Conservation (phyloP, 2,113 vertebrate genomes). For the Clarias batrachus region DNA sequence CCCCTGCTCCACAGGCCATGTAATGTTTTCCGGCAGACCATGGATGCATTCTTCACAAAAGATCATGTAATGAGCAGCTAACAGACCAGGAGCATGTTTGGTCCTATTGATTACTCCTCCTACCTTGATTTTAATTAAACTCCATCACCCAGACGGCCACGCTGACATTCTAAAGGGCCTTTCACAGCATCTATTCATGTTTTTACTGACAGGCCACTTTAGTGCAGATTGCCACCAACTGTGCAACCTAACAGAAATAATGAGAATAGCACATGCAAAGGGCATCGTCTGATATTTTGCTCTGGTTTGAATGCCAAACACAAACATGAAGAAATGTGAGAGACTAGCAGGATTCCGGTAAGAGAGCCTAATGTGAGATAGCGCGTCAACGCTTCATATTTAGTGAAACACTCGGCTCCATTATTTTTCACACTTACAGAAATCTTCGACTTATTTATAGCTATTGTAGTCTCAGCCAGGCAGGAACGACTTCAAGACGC, state of each 20-base stretch:
- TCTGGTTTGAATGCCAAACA: constrained; percentile 40
- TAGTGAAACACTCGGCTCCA: neutral
- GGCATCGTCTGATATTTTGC: constrained; percentile 30
- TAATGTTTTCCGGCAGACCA: constrained; percentile 2
- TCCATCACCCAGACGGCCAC: neutral
- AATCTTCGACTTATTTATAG: constrained; percentile 4
- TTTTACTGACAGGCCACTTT: constrained; percentile 39
- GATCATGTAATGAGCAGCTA: constrained; percentile 25
- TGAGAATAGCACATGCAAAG: constrained; percentile 40
- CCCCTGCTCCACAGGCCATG: neutral
- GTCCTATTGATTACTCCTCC: constrained; percentile 20
- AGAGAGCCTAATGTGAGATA: neutral
- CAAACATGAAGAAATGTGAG: constrained; percentile 31
- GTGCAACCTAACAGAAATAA: constrained; percentile 33
- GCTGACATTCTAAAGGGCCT: constrained; percentile 31
- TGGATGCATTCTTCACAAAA: neutral
- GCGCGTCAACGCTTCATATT: neutral
- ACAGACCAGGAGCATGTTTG: neutral
- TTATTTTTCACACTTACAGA: constrained; percentile 5
- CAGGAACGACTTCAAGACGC: neutral
- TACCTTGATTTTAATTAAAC: constrained; percentile 41
- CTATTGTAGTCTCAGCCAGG: neutral
- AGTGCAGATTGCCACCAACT: constrained; percentile 30
- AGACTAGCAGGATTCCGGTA: neutral
- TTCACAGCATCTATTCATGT: constrained; percentile 29